Evolutionary conservation across 2,888 invertebrate species (phyloP).

Genomic region (Ectemnius cavifrons): DNA sequence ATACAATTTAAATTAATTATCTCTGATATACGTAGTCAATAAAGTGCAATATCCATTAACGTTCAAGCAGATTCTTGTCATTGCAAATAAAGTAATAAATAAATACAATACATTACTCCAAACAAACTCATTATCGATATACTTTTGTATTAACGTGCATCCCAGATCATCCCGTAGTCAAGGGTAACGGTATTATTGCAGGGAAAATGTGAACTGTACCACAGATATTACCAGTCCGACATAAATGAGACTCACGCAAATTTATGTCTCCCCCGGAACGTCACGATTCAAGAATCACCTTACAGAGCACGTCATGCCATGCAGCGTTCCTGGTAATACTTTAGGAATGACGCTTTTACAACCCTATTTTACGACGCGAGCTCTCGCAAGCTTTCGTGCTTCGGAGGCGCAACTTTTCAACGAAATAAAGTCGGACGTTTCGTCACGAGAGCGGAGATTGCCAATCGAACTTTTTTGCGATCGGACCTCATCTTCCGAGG

Average conservation of each 20-base stretch:
- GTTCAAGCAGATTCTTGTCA: no score
- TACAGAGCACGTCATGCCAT: constrained; percentile 26
- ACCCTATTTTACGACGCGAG: constrained; percentile 29
- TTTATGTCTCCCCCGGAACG: constrained; percentile 23
- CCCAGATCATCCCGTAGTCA: no score
- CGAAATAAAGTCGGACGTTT: constrained; percentile 42
- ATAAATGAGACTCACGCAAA: background rate
- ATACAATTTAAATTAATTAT: no score
- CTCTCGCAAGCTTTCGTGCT: background rate
- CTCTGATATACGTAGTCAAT: no score
- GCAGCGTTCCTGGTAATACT: background rate
- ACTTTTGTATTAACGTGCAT: no score
- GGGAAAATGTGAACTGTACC: background rate
- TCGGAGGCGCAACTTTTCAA: constrained; percentile 30
- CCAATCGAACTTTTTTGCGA: constrained; percentile 29
- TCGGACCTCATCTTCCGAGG: constrained; percentile 7
- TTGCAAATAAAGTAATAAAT: no score
- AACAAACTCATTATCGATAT: no score
- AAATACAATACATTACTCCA: no score
- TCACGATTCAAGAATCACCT: constrained; percentile 9
- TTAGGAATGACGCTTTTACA: constrained; percentile 38
- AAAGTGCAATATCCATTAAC: no score
- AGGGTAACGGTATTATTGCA: no score
- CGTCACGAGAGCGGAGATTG: constrained; percentile 48
- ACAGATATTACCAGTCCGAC: background rate